Conservation (phyloP, 2,888 invertebrate species). For the Orchesella flavescens region DNA sequence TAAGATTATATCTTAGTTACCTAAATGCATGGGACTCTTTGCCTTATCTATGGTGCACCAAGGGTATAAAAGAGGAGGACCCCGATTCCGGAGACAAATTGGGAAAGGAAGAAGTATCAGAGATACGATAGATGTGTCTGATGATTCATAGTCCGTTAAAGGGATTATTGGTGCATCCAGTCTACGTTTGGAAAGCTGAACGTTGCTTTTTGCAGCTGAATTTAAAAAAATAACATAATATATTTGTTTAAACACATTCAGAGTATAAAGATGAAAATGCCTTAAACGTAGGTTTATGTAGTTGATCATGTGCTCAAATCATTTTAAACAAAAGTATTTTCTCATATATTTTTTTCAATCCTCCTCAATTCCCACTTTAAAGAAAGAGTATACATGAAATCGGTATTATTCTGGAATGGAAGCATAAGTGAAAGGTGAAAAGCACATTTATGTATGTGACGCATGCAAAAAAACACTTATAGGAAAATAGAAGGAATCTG, state of each 20-base stretch:
- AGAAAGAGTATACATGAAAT: too few relatives aligned
- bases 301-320: too few relatives aligned
- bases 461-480: not conserved
- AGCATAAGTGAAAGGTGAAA: too few relatives aligned
- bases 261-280: too few relatives aligned
- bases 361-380: too few relatives aligned
- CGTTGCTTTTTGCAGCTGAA: slow-evolving; percentile 24
- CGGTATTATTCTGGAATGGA: too few relatives aligned
- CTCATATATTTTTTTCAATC: not conserved
- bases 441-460: not conserved
- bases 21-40: slow-evolving; percentile 79
- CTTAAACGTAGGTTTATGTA: too few relatives aligned
- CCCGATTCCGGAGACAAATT: slow-evolving; percentile 82
- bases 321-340: too few relatives aligned
- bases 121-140: slow-evolving; percentile 76
- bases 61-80: slow-evolving; percentile 81
- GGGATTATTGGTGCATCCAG: slow-evolving; percentile 13
- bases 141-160: slow-evolving; percentile 73
- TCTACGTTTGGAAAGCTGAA: slow-evolving; percentile 51
- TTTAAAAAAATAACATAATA: too few relatives aligned
- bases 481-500: too few relatives aligned
- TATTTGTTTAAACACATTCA: too few relatives aligned
- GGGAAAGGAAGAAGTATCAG: slow-evolving; percentile 79
- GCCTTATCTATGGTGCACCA: slow-evolving; percentile 80
- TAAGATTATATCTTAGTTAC: slow-evolving; percentile 74